Conservation (phyloP, 2,797 vertebrate species). For the Squalus acanthias region DNA sequence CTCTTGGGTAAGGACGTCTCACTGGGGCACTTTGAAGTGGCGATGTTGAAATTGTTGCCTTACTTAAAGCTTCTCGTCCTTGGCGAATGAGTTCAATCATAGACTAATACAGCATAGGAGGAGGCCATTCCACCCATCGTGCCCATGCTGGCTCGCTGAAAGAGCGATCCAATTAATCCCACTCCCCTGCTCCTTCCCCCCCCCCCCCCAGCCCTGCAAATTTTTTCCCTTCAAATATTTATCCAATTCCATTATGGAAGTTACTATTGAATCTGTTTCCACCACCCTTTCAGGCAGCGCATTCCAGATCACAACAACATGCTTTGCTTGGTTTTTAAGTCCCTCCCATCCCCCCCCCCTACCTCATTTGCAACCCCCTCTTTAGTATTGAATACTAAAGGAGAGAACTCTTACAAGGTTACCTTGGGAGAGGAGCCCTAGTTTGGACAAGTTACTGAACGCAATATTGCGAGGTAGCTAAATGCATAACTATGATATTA, state of each 20-base stretch:
- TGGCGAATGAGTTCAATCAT: neutral
- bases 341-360: neutral
- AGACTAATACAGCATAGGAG: neutral
- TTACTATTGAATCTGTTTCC: neutral
- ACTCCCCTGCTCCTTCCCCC: neutral
- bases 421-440: neutral
- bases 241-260: neutral
- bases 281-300: neutral
- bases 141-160: neutral
- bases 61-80: neutral
- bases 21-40: neutral
- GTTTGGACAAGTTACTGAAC: neutral
- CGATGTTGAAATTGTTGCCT: neutral
- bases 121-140: neutral
- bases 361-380: neutral
- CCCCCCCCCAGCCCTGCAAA: no score
- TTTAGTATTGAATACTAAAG: neutral
- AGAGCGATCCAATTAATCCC: neutral
- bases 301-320: no score
- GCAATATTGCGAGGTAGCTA: neutral
- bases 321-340: no score
- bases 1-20: constrained; percentile 72
- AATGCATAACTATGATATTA: no score
- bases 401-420: neutral
- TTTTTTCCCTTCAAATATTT: neutral